A percentile compares a stretch with the other conserved stretches of the same genome.
phyloP scores from a whole-genome alignment of 2,888 invertebrate genomes.

The Caenorhabditis sp. region DNA sequence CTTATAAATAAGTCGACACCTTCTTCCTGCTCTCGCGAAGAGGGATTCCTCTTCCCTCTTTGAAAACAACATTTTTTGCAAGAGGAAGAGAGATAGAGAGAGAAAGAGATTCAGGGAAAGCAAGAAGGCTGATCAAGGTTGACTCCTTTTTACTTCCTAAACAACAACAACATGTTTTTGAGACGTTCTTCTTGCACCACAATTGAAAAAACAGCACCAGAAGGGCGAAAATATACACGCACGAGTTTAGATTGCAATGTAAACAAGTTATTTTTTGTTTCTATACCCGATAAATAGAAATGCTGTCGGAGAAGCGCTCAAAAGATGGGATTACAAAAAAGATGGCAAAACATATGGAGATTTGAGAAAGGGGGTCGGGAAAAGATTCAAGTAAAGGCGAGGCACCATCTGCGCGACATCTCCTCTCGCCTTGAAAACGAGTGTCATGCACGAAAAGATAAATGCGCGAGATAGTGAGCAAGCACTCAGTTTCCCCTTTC shows the following conservation, averaged over 20 bases:
- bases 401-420: conserved; percentile 39
- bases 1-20: conserved; percentile 11
- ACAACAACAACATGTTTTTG: conserved; percentile 46
- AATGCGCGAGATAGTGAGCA: conserved; percentile 46
- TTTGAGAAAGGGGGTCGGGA: conserved; percentile 7
- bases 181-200: conserved; percentile 27
- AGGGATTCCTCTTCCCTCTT: no score
- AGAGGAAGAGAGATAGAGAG: no score
- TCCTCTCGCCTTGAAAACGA: conserved; percentile 14
- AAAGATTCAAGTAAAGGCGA: conserved; percentile 9
- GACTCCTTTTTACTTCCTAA: conserved; percentile 4
- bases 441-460: conserved; percentile 56
- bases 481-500: conserved; percentile 2
- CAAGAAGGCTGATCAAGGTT: conserved; percentile 7
- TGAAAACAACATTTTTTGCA: no score
- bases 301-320: not conserved
- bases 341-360: not conserved
- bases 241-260: conserved; percentile 23
- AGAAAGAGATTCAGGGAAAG: not conserved
- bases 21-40: no score
- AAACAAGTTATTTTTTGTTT: conserved; percentile 37
- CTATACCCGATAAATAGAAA: conserved; percentile 6
- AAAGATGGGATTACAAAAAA: conserved; percentile 24
- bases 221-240: conserved; percentile 19
- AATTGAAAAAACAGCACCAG: conserved; percentile 24